Evolutionary conservation across 2,113 vertebrate genomes (phyloP).

Genomic region (Pseudopipra pipra): DNA sequence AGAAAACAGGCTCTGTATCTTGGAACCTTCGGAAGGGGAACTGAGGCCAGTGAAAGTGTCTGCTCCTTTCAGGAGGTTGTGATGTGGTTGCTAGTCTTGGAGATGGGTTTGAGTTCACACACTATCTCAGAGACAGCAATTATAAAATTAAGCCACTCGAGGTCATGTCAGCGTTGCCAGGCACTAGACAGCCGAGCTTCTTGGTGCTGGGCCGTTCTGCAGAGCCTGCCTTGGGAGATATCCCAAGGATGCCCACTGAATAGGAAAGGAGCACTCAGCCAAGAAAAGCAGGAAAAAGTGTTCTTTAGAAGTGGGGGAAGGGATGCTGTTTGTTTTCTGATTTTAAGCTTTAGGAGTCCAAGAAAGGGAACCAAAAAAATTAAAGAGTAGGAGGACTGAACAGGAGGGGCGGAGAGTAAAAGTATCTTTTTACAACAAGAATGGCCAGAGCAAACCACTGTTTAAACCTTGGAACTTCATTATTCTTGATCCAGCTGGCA

Average conservation of each 20-base stretch:
- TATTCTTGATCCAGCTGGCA: conserved; percentile 47
- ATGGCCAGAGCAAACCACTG: conserved; percentile 3
- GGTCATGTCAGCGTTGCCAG: not conserved
- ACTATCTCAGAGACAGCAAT: not conserved
- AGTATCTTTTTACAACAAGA: conserved; percentile 38
- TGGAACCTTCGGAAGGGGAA: not conserved
- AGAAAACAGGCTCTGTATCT: not conserved
- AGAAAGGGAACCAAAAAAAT: conserved; percentile 8
- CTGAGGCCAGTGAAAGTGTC: not conserved
- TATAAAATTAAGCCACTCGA: not conserved
- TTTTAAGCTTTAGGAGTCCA: not conserved
- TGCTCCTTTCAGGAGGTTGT: not conserved
- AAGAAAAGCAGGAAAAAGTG: conserved; percentile 19
- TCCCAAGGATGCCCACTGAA: not conserved
- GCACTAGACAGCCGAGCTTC: not conserved
- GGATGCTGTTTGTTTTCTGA: conserved; percentile 22
- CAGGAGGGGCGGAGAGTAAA: not conserved
- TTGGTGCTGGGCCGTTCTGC: not conserved
- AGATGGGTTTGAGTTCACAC: not conserved
- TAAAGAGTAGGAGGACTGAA: conserved; percentile 2
- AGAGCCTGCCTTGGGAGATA: not conserved
- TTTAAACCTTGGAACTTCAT: conserved; percentile 25
- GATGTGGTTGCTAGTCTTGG: not conserved
- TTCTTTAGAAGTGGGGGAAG: not conserved
- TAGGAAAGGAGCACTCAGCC: not conserved